Percentiles rank a stretch among this genome's conserved stretches.
These are phyloP conservation scores for Sepiola atlantica DNA, from an alignment of 2,888 invertebrate genomes.

Conservation along the genomic window DNA sequence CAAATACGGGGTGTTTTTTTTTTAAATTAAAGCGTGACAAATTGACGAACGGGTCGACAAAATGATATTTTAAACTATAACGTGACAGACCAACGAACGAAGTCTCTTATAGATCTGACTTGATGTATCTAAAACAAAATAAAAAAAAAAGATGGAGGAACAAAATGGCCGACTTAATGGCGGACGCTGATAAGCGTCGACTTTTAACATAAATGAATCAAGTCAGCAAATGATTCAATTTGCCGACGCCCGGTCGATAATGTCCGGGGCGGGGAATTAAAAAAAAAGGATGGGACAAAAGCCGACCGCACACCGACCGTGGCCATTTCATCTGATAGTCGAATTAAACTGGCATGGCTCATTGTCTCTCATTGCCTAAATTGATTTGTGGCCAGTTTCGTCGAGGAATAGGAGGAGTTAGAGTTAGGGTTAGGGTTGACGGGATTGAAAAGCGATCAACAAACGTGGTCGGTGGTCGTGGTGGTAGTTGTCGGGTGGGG, in stretches of 20 bases:
- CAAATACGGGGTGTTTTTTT: no score
- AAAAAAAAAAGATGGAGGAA: background rate
- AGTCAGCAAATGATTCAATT: constrained; percentile 32
- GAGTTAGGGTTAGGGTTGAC: background rate
- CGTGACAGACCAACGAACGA: background rate
- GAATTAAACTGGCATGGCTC: constrained; percentile 32
- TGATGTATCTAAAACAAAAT: no score
- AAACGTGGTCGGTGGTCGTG: background rate
- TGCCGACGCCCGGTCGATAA: background rate
- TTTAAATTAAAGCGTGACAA: no score
- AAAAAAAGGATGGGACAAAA: background rate
- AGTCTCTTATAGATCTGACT: no score
- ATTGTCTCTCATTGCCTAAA: constrained; percentile 32
- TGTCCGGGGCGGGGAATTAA: background rate
- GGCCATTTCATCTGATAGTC: constrained; percentile 11
- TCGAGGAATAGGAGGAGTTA: background rate
- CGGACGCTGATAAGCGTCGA: background rate
- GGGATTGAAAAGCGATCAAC: background rate
- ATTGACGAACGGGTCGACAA: no score
- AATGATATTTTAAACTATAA: no score
- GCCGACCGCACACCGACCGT: background rate
- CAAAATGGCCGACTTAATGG: background rate
- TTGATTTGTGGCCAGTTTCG: background rate
- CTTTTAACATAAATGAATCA: constrained; percentile 12
- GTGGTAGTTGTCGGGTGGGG: background rate